Conservation (phyloP, 30 jellyfish, hydroid and myxozoan species). For the Phacellophora camtschatica region DNA sequence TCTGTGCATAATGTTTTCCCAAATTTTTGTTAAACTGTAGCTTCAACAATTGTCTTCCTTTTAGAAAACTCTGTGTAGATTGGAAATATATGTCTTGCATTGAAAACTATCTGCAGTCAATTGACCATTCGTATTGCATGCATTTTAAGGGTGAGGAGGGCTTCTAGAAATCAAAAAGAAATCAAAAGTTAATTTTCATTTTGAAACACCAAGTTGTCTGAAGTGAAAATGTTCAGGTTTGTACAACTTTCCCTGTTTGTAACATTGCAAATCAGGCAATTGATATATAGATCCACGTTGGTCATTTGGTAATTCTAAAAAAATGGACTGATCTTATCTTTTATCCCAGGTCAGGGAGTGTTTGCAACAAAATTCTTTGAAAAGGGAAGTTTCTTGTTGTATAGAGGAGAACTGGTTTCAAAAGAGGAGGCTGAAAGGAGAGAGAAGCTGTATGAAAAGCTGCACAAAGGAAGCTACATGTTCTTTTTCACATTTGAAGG, state of each 20-base stretch:
- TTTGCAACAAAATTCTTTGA: background rate
- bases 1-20: background rate
- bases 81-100: background rate
- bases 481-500: background rate
- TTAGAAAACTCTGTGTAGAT: background rate
- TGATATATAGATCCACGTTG: background rate
- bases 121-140: background rate
- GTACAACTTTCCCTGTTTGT: background rate
- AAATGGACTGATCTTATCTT: background rate
- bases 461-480: background rate
- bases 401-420: background rate
- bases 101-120: background rate
- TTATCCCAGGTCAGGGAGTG: background rate
- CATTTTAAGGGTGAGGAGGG: background rate
- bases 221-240: background rate
- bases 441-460: background rate
- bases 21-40: background rate
- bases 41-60: background rate
- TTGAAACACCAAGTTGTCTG: background rate
- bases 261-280: background rate
- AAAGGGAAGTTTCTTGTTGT: background rate
- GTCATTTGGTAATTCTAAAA: background rate
- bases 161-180: background rate
- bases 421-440: background rate
- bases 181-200: too few species aligned